Evolutionary conservation across 1,140 invertebrate species (phyloP).

Genomic region (Eupristina koningsbergeri): DNA sequence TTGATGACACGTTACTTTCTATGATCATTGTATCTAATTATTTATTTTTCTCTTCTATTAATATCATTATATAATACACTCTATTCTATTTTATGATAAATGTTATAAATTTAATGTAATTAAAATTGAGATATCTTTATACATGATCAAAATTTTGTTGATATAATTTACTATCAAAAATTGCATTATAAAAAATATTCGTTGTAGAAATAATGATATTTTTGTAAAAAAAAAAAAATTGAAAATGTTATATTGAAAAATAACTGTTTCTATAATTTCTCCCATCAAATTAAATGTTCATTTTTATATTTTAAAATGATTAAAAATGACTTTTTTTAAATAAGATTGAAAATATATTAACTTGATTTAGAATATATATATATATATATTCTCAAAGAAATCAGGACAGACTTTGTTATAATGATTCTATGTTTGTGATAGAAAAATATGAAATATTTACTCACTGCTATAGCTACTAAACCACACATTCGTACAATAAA

Average conservation of each 20-base stretch:
- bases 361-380: neutral
- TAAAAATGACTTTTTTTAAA: neutral
- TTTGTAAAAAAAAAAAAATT: too few relatives aligned
- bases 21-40: too few relatives aligned
- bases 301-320: neutral
- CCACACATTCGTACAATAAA: neutral
- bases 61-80: too few relatives aligned
- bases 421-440: slow-evolving; percentile 24
- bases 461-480: neutral
- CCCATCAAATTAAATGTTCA: neutral
- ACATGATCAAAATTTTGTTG: too few relatives aligned
- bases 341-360: neutral
- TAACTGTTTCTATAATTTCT: neutral
- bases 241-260: neutral
- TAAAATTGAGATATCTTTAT: too few relatives aligned
- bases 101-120: too few relatives aligned
- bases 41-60: too few relatives aligned
- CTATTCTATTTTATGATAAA: too few relatives aligned
- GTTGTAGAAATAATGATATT: neutral
- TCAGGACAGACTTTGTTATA: neutral
- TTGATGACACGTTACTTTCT: neutral
- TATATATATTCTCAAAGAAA: neutral
- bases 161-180: too few relatives aligned
- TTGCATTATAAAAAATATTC: too few relatives aligned
- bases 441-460: slow-evolving; percentile 36